Percentiles rank a stretch among this genome's conserved stretches.
phyloP scores from a whole-genome alignment of 1,140 invertebrate genomes.

The Drosophila lacertosa region DNA sequence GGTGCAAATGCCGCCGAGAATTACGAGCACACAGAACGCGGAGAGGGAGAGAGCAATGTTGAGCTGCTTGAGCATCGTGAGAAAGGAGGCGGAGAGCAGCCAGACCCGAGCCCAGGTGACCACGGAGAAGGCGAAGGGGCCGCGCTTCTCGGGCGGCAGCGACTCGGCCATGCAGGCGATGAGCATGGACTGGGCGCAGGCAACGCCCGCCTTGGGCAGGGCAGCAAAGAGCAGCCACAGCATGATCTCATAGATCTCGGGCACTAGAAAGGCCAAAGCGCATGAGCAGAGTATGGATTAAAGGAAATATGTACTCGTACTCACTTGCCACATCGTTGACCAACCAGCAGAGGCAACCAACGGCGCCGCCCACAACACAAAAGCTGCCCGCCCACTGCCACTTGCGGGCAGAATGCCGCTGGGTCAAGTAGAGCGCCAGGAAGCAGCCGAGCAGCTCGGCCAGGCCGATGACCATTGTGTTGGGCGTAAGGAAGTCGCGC shows the following conservation, averaged over 20 bases:
- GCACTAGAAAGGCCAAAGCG: conserved; percentile 33
- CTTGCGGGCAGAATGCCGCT: conserved; percentile 32
- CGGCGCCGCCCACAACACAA: conserved; percentile 48
- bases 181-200: conserved; percentile 74
- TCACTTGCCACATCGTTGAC: conserved; percentile 41
- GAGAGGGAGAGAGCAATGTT: conserved; percentile 70
- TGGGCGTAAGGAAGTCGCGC: conserved; percentile 73
- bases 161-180: conserved; percentile 68
- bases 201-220: conserved; percentile 68
- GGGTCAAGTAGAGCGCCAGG: conserved; percentile 61
- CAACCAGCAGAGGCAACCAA: conserved; percentile 67
- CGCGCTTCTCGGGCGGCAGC: conserved; percentile 55
- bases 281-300: background rate
- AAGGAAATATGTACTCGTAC: background rate
- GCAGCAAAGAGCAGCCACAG: conserved; percentile 68
- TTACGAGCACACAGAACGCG: conserved; percentile 65
- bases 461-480: conserved; percentile 78
- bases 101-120: conserved; percentile 74
- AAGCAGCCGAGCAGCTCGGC: conserved; percentile 77
- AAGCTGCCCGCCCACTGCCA: conserved; percentile 69
- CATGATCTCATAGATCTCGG: conserved; percentile 59
- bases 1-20: conserved; percentile 72
- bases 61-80: conserved; percentile 69
- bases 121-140: conserved; percentile 66
- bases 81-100: conserved; percentile 77